Evolutionary conservation across 2,797 vertebrate genomes (phyloP).

Genomic region (Acrossocheilus wenchowensis): DNA sequence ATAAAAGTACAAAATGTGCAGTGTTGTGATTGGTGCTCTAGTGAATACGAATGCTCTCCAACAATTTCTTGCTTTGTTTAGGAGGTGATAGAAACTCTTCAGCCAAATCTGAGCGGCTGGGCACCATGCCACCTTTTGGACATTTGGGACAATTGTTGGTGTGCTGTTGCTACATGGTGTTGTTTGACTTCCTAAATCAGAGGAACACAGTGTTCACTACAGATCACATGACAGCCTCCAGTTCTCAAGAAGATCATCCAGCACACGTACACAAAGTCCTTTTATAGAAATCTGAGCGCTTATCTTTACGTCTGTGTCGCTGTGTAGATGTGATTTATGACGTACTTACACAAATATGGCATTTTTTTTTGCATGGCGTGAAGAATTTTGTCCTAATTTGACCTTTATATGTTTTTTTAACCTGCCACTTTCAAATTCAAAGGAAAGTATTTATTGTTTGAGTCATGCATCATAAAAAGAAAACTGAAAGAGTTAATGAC

Average conservation of each 20-base stretch:
- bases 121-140: constrained; percentile 31
- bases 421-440: neutral
- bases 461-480: neutral
- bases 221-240: constrained; percentile 20
- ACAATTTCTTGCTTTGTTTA: constrained; percentile 20
- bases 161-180: constrained; percentile 26
- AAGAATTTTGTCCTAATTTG: constrained; percentile 1
- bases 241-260: constrained; percentile 5
- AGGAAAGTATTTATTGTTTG: neutral
- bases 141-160: constrained; percentile 39
- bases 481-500: neutral
- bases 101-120: neutral
- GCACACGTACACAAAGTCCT: constrained; percentile 1
- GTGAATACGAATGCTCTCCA: neutral
- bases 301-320: neutral
- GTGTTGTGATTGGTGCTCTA: constrained; percentile 31
- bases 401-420: too few species aligned
- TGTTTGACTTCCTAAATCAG: neutral
- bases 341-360: neutral
- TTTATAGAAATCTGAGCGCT: neutral
- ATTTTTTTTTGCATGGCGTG: neutral
- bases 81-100: neutral
- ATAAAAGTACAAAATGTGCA: constrained; percentile 30
- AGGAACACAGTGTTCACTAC: constrained; percentile 4
- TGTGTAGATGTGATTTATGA: neutral